Conservation (phyloP, 2,797 vertebrate genomes). For the Bradypodion ventrale region DNA sequence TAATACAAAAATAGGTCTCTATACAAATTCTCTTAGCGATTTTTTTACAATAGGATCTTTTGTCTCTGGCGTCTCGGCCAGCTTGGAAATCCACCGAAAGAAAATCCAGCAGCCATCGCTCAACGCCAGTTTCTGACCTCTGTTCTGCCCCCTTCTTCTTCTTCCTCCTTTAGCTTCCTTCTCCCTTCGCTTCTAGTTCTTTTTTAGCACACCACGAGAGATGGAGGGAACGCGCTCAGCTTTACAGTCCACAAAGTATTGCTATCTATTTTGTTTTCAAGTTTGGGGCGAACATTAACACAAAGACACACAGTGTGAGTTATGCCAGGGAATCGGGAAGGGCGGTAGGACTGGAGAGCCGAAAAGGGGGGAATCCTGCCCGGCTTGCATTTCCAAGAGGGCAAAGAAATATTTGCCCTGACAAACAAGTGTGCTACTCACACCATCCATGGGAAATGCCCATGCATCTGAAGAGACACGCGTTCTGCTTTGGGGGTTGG, state of each 20-base stretch:
- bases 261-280: conserved; percentile 57
- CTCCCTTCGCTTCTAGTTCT: conserved; percentile 69
- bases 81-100: background rate
- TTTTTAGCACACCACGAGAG: conserved; percentile 16
- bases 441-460: background rate
- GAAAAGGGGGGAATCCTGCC: too few species aligned
- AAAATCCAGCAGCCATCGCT: conserved; percentile 78
- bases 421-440: too few species aligned
- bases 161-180: background rate
- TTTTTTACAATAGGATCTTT: conserved; percentile 70
- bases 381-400: background rate
- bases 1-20: conserved; percentile 99
- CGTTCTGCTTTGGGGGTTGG: too few species aligned
- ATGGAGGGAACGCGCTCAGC: conserved; percentile 41
- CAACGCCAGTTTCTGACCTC: conserved; percentile 34
- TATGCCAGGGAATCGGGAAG: too few species aligned
- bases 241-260: conserved; percentile 65
- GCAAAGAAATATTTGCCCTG: too few species aligned
- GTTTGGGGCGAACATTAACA: conserved; percentile 3
- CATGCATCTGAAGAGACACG: too few species aligned
- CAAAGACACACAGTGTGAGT: background rate
- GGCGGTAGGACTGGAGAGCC: background rate
- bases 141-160: background rate
- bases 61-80: conserved; percentile 53
- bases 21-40: conserved; percentile 88